A percentile compares a stretch with the other conserved stretches of the same genome.
phyloP scores from a whole-genome alignment of 2,888 invertebrate genomes.

The Pseudococcus jackbeardsleyi region DNA sequence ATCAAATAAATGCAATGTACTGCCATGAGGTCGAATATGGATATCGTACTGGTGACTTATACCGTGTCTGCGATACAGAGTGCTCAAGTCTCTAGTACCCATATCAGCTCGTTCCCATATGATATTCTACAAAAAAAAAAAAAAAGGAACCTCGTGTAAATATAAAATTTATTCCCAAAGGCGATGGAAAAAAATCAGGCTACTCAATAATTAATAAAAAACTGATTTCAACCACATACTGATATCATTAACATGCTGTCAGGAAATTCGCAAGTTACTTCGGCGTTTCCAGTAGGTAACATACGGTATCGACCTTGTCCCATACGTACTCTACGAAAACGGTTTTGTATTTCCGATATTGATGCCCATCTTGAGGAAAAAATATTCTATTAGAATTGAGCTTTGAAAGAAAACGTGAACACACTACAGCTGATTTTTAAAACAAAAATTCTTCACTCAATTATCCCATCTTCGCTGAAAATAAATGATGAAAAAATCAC shows the following conservation, averaged over 20 bases:
- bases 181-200: conserved; percentile 33
- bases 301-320: conserved; percentile 68
- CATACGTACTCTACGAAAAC: conserved; percentile 67
- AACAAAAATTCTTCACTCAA: no score
- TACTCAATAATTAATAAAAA: no score
- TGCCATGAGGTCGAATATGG: conserved; percentile 67
- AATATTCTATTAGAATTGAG: neutral
- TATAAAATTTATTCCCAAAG: neutral
- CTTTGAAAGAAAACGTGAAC: neutral
- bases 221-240: conserved; percentile 66
- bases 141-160: neutral
- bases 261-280: conserved; percentile 68
- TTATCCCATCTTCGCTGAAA: neutral
- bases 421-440: no score
- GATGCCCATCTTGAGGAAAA: conserved; percentile 66
- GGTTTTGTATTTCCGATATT: conserved; percentile 66
- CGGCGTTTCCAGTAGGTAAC: conserved; percentile 67
- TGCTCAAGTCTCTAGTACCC: conserved; percentile 67
- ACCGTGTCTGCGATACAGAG: conserved; percentile 67
- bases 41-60: conserved; percentile 68
- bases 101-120: conserved; percentile 68
- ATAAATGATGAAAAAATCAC: conserved; percentile 42
- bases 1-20: conserved; percentile 67
- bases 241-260: conserved; percentile 67
- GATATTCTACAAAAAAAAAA: conserved; percentile 67